Percentiles rank a stretch among this genome's conserved stretches.
Evolutionary conservation across 2,888 invertebrate genomes (phyloP).

Genomic region (Keiferia lycopersicella): DNA sequence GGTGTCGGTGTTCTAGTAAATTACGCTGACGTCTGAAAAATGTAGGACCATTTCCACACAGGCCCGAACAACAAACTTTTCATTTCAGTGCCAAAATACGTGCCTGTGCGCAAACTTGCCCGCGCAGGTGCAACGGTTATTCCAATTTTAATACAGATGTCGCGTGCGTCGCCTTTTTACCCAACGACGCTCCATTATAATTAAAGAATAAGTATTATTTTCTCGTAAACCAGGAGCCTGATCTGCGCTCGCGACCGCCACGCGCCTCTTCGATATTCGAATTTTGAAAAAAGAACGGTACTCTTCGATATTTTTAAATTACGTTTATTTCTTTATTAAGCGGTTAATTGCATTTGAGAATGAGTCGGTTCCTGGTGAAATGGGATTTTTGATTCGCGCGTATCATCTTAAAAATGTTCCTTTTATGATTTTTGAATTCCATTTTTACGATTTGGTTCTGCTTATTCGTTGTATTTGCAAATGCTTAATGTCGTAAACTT

Average conservation of each 20-base stretch:
- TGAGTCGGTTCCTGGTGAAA: constrained; percentile 31
- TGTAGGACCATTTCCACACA: too few species aligned
- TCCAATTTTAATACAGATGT: constrained; percentile 80
- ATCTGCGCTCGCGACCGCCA: constrained; percentile 55
- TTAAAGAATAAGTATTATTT: constrained; percentile 74
- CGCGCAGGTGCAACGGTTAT: constrained; percentile 72
- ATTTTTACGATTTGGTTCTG: not conserved
- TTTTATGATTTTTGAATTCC: not conserved
- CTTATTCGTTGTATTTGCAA: not conserved
- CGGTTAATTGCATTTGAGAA: constrained; percentile 42
- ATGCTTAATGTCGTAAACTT: not conserved
- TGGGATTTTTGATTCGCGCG: constrained; percentile 25
- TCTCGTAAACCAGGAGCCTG: constrained; percentile 67
- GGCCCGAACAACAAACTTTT: constrained; percentile 32
- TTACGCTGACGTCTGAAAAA: too few species aligned
- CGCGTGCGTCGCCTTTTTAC: constrained; percentile 76
- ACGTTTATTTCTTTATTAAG: constrained; percentile 61
- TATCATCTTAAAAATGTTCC: constrained; percentile 9
- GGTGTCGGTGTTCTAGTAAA: too few species aligned
- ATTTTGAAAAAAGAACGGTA: constrained; percentile 52
- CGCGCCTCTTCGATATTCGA: constrained; percentile 50
- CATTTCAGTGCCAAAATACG: not conserved
- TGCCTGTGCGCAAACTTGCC: constrained; percentile 46
- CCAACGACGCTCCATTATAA: constrained; percentile 73
- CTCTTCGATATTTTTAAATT: constrained; percentile 50